Percentiles rank a stretch among this genome's conserved stretches.
Conservation (phyloP, 2,113 vertebrate species). For the Scomber japonicus region DNA sequence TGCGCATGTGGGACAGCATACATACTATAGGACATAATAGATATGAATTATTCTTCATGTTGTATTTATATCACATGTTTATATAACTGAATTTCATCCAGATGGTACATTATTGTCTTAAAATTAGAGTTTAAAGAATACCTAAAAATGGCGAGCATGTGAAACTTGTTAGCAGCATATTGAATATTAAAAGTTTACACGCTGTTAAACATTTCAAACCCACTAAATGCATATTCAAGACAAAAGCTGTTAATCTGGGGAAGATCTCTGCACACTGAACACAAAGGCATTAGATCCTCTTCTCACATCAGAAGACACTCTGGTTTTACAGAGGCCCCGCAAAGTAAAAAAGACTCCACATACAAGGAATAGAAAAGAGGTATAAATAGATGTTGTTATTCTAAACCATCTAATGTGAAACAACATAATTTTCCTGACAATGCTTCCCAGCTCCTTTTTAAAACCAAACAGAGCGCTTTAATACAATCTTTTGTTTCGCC, state of each 20-base stretch:
- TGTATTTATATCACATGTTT: not conserved
- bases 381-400: slow-evolving; percentile 83
- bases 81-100: not conserved
- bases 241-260: slow-evolving; percentile 63
- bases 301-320: slow-evolving; percentile 35
- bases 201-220: slow-evolving; percentile 32
- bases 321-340: slow-evolving; percentile 37
- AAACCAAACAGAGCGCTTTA: slow-evolving; percentile 75
- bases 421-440: slow-evolving; percentile 76
- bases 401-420: slow-evolving; percentile 75
- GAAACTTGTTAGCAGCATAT: slow-evolving; percentile 6
- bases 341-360: slow-evolving; percentile 52
- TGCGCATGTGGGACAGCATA: no score
- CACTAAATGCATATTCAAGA: slow-evolving; percentile 38
- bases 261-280: slow-evolving; percentile 57
- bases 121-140: not conserved
- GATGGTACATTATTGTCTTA: slow-evolving; percentile 4
- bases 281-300: slow-evolving; percentile 61
- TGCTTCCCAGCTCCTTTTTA: slow-evolving; percentile 66
- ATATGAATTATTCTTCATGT: not conserved
- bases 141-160: not conserved
- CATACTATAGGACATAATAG: no score
- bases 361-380: slow-evolving; percentile 47
- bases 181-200: slow-evolving; percentile 18
- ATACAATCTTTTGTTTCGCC: slow-evolving; percentile 75